Conservation (phyloP, 2,797 vertebrate species). For the Anguilla obscura region DNA sequence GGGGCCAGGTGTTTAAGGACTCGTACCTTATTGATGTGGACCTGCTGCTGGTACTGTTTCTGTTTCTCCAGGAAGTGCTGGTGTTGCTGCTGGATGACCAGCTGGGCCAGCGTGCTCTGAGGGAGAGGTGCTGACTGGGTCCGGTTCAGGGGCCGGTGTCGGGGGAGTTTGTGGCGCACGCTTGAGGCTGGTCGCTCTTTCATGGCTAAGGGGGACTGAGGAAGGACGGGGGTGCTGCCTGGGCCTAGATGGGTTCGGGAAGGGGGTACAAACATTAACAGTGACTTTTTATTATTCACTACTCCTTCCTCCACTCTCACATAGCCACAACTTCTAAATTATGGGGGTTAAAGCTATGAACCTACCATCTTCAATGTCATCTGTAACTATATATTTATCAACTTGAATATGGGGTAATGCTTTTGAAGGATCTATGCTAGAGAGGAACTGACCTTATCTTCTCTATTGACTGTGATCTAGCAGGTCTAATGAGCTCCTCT, state of each 20-base stretch:
- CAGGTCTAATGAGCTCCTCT: neutral
- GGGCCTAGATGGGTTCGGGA: conserved; percentile 59
- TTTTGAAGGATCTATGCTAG: neutral
- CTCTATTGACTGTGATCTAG: neutral
- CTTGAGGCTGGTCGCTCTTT: conserved; percentile 84
- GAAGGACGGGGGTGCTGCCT: conserved; percentile 82
- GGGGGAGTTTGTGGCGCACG: conserved; percentile 87
- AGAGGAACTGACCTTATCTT: neutral
- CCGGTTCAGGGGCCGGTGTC: conserved; percentile 91
- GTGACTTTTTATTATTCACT: neutral
- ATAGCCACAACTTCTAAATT: neutral
- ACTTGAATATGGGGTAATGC: neutral
- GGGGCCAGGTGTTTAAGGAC: neutral
- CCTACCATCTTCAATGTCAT: neutral
- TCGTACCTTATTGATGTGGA: conserved; percentile 96
- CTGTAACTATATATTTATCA: neutral
- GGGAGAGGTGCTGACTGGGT: conserved; percentile 97
- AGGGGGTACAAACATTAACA: neutral
- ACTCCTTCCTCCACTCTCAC: neutral
- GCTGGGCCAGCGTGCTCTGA: conserved; percentile 93
- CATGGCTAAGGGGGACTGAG: conserved; percentile 86
- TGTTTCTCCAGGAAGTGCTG: conserved; percentile 98
- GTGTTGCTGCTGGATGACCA: conserved; percentile 98
- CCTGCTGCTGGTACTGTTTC: conserved; percentile 96
- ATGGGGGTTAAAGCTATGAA: neutral